Conservation (phyloP, 2,797 vertebrate genomes). For the Nasua narica region DNA sequence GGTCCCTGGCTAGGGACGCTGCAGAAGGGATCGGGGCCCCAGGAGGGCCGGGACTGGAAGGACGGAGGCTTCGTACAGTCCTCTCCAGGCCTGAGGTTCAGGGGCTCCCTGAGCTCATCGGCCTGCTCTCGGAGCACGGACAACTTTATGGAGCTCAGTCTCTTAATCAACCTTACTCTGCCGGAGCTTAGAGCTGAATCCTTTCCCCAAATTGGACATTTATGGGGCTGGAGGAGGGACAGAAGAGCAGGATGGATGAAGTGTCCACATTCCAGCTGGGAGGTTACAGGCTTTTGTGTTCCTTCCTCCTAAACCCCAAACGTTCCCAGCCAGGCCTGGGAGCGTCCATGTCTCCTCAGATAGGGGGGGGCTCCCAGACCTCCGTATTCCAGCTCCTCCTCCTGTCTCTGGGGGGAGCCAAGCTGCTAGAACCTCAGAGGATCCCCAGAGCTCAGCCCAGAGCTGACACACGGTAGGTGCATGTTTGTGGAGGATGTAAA, state of each 20-base stretch:
- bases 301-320: slow-evolving; percentile 53
- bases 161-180: slow-evolving; percentile 41
- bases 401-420: background rate
- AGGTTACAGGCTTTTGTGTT: slow-evolving; percentile 57
- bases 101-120: background rate
- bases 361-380: background rate
- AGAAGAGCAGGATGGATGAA: background rate
- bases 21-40: fast-evolving
- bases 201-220: slow-evolving; percentile 42
- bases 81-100: background rate
- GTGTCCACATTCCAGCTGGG: slow-evolving; percentile 48
- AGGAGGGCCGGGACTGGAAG: background rate
- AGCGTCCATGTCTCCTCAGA: background rate
- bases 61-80: background rate
- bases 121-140: background rate
- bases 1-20: background rate
- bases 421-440: background rate
- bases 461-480: background rate
- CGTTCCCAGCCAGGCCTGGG: background rate
- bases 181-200: slow-evolving; percentile 37
- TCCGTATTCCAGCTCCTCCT: background rate
- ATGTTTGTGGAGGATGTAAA: background rate
- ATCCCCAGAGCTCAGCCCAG: background rate
- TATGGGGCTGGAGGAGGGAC: background rate
- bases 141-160: slow-evolving; percentile 38